These are phyloP conservation scores for Heterocephalus glaber DNA, from an alignment of 2,113 vertebrate genomes.

Conservation along the genomic window DNA sequence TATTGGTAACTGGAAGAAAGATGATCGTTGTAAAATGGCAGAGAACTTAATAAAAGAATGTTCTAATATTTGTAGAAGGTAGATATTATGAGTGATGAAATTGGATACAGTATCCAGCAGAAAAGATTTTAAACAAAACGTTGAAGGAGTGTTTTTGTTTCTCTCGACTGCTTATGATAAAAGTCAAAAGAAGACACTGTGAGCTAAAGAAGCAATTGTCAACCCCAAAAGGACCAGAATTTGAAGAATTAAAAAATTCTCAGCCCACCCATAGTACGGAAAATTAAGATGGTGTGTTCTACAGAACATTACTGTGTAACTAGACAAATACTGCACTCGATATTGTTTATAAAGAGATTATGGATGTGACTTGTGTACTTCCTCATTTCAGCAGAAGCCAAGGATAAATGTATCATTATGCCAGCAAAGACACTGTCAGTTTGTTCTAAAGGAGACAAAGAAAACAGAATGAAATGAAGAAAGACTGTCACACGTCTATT, in stretches of 20 bases:
- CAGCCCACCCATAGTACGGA: background rate
- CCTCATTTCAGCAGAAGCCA: background rate
- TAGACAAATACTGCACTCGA: no score
- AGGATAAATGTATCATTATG: background rate
- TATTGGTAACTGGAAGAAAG: background rate
- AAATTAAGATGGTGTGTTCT: background rate
- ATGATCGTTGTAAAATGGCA: background rate
- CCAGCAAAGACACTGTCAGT: background rate
- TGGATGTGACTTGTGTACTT: background rate
- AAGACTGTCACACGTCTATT: background rate
- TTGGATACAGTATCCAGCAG: background rate
- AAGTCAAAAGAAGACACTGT: background rate
- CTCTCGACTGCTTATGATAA: background rate
- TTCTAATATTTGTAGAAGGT: background rate
- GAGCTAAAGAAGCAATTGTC: background rate
- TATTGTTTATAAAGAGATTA: background rate
- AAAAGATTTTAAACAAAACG: background rate
- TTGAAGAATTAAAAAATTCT: background rate
- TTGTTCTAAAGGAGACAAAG: background rate
- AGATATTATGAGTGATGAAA: background rate
- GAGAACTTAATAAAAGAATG: background rate
- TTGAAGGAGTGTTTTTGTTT: background rate
- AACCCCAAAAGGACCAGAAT: background rate
- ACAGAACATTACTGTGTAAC: background rate
- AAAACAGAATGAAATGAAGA: background rate